Percentiles rank a stretch among this genome's conserved stretches.
phyloP scores from a whole-genome alignment of 2,113 vertebrate species.

The Polypterus senegalus region DNA sequence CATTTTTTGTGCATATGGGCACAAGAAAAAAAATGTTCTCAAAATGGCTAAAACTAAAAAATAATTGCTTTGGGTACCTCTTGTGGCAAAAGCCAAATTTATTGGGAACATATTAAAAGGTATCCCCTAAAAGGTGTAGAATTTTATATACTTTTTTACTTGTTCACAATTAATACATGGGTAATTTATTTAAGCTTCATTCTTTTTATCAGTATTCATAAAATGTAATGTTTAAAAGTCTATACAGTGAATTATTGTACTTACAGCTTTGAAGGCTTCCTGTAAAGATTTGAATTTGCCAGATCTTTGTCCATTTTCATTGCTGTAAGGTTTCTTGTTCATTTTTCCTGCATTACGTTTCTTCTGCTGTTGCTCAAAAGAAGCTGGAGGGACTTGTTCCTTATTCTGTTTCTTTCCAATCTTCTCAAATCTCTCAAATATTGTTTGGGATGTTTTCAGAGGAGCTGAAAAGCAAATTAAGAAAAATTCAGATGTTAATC shows the following conservation, averaged over 20 bases:
- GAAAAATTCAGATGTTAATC: conserved; percentile 2
- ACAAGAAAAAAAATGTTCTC: too few species aligned
- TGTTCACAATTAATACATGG: too few species aligned
- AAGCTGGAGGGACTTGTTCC: conserved; percentile 74
- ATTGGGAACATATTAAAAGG: too few species aligned
- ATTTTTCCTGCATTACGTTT: conserved; percentile 32
- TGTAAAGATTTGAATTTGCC: conserved; percentile 57
- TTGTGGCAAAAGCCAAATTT: too few species aligned
- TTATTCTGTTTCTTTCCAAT: conserved; percentile 72
- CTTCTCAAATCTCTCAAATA: conserved; percentile 72
- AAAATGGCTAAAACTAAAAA: too few species aligned
- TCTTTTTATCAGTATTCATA: too few species aligned
- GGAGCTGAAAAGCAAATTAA: conserved; percentile 35
- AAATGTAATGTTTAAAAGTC: too few species aligned
- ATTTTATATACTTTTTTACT: too few species aligned
- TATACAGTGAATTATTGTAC: conserved; percentile 25
- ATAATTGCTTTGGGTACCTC: too few species aligned
- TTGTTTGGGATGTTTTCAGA: conserved; percentile 52
- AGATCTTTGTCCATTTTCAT: conserved; percentile 8
- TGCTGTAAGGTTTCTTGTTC: conserved; percentile 37
- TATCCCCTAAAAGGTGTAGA: too few species aligned
- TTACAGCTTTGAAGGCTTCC: conserved; percentile 75
- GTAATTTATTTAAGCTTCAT: too few species aligned
- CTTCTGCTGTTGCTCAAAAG: conserved; percentile 42
- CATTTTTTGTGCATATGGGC: too few species aligned